phyloP scores from a whole-genome alignment of 2,888 invertebrate species.

The Branchipolynoe longqiensis region DNA sequence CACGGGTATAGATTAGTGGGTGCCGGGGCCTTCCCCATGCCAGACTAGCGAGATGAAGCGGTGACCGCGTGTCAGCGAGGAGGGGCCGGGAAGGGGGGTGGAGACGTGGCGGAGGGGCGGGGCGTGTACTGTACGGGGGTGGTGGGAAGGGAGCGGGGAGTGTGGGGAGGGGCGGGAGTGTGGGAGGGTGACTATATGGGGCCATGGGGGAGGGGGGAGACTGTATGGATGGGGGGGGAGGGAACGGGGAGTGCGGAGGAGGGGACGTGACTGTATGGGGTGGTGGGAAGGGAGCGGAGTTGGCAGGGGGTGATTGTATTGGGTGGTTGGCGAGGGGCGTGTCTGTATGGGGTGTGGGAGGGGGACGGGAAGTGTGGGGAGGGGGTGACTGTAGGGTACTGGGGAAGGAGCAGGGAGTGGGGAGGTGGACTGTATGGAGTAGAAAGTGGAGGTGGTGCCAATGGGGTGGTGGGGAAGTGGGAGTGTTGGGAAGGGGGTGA shows the following conservation, averaged over 20 bases:
- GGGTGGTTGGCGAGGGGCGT: neutral
- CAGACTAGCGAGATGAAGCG: constrained; percentile 8
- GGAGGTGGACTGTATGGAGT: neutral
- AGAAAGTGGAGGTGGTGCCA: no score
- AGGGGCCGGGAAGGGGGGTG: neutral
- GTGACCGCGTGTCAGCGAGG: neutral
- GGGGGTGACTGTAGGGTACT: neutral
- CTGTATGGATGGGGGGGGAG: neutral
- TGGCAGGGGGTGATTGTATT: neutral
- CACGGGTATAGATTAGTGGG: constrained; percentile 18
- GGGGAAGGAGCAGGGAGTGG: neutral
- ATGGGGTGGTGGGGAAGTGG: no score
- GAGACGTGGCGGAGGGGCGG: neutral
- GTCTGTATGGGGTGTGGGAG: neutral
- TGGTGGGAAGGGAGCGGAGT: no score
- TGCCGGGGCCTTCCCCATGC: neutral
- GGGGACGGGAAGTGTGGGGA: no score
- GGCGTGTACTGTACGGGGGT: neutral
- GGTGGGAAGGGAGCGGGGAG: neutral
- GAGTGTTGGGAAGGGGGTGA: no score
- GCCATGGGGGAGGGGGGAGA: neutral
- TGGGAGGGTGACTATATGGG: no score
- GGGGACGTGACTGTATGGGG: no score
- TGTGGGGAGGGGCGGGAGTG: no score
- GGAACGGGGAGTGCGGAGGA: neutral